Conservation (phyloP, 1,140 invertebrate species). For the Drosophila sturtevanti region DNA sequence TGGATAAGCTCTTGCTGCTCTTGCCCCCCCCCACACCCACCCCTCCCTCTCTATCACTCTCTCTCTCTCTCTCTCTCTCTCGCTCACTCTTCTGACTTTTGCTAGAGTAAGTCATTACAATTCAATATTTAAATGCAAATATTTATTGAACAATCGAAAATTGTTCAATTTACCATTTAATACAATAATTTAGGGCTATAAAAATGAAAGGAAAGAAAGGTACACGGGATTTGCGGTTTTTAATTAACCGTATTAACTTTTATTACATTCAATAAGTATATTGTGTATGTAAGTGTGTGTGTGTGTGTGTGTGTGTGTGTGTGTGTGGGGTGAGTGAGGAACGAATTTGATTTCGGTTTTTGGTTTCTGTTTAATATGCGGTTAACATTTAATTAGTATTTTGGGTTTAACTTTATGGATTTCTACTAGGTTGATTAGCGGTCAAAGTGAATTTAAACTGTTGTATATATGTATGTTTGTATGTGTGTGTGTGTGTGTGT, state of each 20-base stretch:
- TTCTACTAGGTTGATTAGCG: background rate
- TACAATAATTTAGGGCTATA: background rate
- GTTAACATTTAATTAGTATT: conserved; percentile 3
- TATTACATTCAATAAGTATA: conserved; percentile 1
- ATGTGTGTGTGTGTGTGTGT: too few relatives aligned
- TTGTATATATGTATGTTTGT: background rate
- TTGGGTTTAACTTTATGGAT: background rate
- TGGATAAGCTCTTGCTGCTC: background rate
- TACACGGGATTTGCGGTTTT: background rate
- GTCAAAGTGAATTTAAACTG: background rate
- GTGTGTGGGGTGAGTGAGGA: too few relatives aligned
- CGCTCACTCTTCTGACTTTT: background rate
- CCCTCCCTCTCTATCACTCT: background rate
- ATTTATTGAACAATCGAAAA: background rate
- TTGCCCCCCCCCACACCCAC: too few relatives aligned
- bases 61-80: background rate
- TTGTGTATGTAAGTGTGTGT: background rate
- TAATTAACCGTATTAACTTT: conserved; percentile 8
- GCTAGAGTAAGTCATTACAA: background rate
- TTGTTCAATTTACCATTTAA: background rate
- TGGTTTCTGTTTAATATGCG: background rate
- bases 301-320: too few relatives aligned
- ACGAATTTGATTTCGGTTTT: conserved; percentile 1
- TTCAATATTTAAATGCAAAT: background rate
- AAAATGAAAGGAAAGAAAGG: background rate